Evolutionary conservation across 1,140 invertebrate species (phyloP), one percentile per base, ranked within the genome.

Genomic region (Ladona fulva): DNA sequence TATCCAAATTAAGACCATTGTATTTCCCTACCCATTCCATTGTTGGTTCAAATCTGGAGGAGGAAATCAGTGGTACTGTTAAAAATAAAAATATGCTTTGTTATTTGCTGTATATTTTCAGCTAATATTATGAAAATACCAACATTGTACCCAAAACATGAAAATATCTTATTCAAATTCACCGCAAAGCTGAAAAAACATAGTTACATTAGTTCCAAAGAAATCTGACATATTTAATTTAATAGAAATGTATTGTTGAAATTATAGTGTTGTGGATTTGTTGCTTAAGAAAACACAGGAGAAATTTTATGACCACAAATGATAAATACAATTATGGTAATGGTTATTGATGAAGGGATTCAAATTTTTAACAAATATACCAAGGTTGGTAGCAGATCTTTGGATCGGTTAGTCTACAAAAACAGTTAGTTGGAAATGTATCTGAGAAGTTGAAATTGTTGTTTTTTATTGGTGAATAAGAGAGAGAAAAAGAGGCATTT

Each of bases 401-500:
- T 66, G 52, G n/a, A 66, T 66, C 52, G 14, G 14, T 16, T 66
- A 66, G 52, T 19, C n/a, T 66, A 22, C 52, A 66, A 66, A 66
- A 66, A 66, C 52, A 66, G 29, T 37, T 22, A 66, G 52, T 66
- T 66, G 52, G 52, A 66, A 66, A 16, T 66, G 52, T 66, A 66
- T 19, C 52, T 66, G 52, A 66, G 52, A 22, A 66, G 52, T 22
- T 66, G 52, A 66, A 66, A 66, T 37, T 66, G 52, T 66, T 66
- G 52, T 66, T 16, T 66, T 66, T 66, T 66, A 22, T 66, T 66
- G 52, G 52, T 66, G 52, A 66, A 19, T 66, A 66, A 66, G 52
- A 66, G 52, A 66, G 52, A 66, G 52, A 66, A 66, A 66, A 66
- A 66, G 52, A 66, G 52, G 52, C 52, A 66, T 66, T 66, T 66